phyloP scores from a whole-genome alignment of 2,797 vertebrate genomes.

The Xenentodon cancila region DNA sequence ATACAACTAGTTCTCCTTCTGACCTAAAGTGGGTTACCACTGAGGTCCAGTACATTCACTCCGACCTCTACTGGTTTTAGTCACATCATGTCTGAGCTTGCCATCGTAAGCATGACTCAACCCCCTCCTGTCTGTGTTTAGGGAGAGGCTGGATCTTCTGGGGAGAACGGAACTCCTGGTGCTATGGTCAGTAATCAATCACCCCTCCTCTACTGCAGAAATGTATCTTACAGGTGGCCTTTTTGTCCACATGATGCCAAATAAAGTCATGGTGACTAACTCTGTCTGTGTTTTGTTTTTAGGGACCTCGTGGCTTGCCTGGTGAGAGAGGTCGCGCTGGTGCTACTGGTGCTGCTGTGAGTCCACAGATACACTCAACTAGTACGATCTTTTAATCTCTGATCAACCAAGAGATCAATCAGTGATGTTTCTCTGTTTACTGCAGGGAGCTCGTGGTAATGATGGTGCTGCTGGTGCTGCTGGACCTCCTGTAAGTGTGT shows the following conservation, averaged over 20 bases:
- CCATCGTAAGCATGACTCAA: too few relatives aligned
- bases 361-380: slow-evolving; percentile 60
- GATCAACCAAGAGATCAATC: not conserved
- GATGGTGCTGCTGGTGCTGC: slow-evolving; percentile 93
- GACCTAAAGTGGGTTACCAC: too few relatives aligned
- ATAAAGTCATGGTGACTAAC: not conserved
- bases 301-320: slow-evolving; percentile 96
- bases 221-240: not conserved
- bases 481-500: slow-evolving; percentile 91
- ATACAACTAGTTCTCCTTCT: not conserved
- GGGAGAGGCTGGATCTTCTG: slow-evolving; percentile 92
- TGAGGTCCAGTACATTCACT: too few relatives aligned
- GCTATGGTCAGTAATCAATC: slow-evolving; percentile 88
- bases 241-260: not conserved
- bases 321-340: slow-evolving; percentile 96
- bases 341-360: slow-evolving; percentile 92
- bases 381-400: not conserved
- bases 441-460: slow-evolving; percentile 95
- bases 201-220: fast-evolving
- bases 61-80: too few relatives aligned
- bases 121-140: slow-evolving; percentile 54
- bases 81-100: too few relatives aligned
- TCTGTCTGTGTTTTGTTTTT: slow-evolving; percentile 9
- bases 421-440: slow-evolving; percentile 36
- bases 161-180: slow-evolving; percentile 96